These are phyloP conservation scores for Agriotes lineatus DNA, from an alignment of 2,888 invertebrate genomes.

Conservation along the genomic window DNA sequence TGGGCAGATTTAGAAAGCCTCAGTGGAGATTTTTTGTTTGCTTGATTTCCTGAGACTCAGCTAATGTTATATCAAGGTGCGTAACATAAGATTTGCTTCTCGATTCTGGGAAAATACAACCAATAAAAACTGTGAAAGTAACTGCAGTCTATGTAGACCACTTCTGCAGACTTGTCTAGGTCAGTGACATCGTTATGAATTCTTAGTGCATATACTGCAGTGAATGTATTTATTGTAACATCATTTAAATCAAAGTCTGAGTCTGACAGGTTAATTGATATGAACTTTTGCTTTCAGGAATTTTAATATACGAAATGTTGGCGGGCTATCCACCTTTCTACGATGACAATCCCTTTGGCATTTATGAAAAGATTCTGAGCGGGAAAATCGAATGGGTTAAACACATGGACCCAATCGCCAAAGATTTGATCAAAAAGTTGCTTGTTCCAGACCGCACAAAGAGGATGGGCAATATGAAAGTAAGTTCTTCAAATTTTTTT, in stretches of 20 bases:
- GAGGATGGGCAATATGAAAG: slow-evolving; percentile 97
- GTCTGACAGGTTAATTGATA: neutral
- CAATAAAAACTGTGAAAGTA: slow-evolving; percentile 35
- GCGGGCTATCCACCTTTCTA: slow-evolving; percentile 96
- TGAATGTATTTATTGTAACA: slow-evolving; percentile 11
- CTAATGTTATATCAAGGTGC: neutral
- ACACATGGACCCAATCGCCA: slow-evolving; percentile 92
- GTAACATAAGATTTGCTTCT: neutral
- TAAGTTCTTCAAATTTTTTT: slow-evolving; percentile 65
- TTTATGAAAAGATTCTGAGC: slow-evolving; percentile 95
- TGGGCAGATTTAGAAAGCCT: slow-evolving; percentile 1
- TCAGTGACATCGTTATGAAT: slow-evolving; percentile 26
- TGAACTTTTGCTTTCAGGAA: slow-evolving; percentile 71
- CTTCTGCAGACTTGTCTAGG: slow-evolving; percentile 27
- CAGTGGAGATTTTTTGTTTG: neutral
- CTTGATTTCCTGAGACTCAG: neutral
- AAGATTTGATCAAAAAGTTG: slow-evolving; percentile 95
- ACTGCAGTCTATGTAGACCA: slow-evolving; percentile 21
- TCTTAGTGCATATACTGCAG: neutral
- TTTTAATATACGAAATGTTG: slow-evolving; percentile 92
- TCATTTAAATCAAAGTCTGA: too few relatives aligned
- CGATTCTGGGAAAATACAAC: slow-evolving; percentile 1
- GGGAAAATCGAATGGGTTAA: slow-evolving; percentile 97
- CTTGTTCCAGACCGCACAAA: slow-evolving; percentile 93
- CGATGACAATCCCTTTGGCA: slow-evolving; percentile 96